Evolutionary conservation across 2,113 vertebrate genomes (phyloP), one percentile per base, ranked within the genome.

Genomic region (Nipponia nippon): DNA sequence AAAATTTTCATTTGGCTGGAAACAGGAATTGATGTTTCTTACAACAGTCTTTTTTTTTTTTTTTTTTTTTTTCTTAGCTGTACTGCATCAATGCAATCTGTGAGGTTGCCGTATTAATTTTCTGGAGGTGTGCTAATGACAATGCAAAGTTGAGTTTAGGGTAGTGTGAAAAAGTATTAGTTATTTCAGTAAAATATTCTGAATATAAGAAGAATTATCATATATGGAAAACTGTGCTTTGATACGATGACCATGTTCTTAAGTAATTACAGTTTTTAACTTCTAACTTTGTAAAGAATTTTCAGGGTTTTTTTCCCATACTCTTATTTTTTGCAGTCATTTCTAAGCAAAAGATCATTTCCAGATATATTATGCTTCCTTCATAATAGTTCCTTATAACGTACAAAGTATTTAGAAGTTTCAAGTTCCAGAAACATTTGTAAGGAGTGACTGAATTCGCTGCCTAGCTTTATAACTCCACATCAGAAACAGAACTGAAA

Each of bases 281-380:
- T 36, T 72, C 22, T 40, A 53, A 42, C 1, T 53, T 65, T 52
- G 12, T 16, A 79, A 79, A 62, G 0, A 79, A n/a, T 44, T 62
- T 26, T 63, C 26, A 32, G 3, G 9, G 50, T 66, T 72, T 44
- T 44, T 42, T 4, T 0, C 7, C 19, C 2, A 1, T 66, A 20
- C 3, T 53, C 36, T 36, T 47, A 16, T 3, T 36, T 90, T 81
- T 38, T 61, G 14, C 23, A n/a, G 26, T 42, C 5, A 79, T 65
- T 93, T 83, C 38, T 62, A 67, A 73, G 21, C 7, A 44, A 70
- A 80, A 75, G 18, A 13, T 56, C 0, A 17, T 84, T 90, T 95
- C 32, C 40, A 87, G 16, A 23, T 59, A 59, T 20, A 32, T 38
- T 47, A 36, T 38, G 7, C 5, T 77, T 67, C 25, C 16, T 67